These are phyloP conservation scores for Solenopsis invicta DNA, from an alignment of 1,140 invertebrate genomes.

Conservation along the genomic window DNA sequence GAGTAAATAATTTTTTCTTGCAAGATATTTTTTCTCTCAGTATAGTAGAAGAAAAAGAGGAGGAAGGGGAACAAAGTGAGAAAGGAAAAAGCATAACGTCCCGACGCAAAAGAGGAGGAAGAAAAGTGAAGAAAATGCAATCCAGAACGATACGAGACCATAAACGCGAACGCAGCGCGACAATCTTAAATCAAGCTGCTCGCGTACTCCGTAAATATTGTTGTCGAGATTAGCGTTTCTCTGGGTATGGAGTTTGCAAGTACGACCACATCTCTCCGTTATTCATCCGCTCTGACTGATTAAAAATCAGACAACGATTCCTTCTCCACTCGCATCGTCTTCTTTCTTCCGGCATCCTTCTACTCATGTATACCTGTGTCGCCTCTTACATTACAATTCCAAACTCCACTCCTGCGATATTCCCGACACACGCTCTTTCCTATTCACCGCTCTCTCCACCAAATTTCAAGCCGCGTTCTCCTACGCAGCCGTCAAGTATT, in stretches of 20 bases:
- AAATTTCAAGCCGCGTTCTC: background rate
- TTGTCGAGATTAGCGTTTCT: background rate
- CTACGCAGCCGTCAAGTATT: background rate
- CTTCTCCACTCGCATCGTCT: background rate
- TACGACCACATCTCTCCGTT: background rate
- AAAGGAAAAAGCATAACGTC: too few species aligned
- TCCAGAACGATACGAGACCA: background rate
- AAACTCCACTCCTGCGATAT: background rate
- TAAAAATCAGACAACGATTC: background rate
- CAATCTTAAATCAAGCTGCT: background rate
- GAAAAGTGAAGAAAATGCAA: background rate
- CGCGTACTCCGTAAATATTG: background rate
- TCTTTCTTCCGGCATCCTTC: background rate
- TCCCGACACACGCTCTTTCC: background rate
- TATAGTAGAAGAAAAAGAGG: too few species aligned
- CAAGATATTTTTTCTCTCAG: too few species aligned
- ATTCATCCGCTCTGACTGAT: background rate
- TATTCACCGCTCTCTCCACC: background rate
- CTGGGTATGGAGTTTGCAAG: background rate
- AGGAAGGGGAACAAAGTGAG: too few species aligned
- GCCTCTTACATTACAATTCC: background rate
- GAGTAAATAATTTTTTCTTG: too few species aligned
- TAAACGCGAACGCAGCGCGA: background rate
- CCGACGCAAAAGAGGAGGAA: background rate
- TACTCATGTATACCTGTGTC: background rate